Evolutionary conservation across 35 echinoderm and acorn worm genomes (phyloP).

Genomic region (Holothuria glaberrima): DNA sequence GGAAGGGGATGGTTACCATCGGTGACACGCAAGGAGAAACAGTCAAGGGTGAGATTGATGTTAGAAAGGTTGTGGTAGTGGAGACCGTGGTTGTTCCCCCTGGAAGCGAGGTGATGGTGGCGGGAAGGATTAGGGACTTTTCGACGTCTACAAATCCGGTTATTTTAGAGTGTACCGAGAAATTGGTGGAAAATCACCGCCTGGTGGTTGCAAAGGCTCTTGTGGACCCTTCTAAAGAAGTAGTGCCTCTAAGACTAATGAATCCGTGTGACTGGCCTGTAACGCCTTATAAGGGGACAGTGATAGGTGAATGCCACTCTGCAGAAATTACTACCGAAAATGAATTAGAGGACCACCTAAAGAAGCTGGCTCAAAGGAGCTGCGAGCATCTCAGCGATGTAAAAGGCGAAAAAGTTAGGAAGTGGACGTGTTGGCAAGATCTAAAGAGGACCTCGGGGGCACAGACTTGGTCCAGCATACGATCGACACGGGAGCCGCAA

Average conservation of each 20-base stretch:
- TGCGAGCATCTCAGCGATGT: not conserved
- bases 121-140: no score
- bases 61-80: no score
- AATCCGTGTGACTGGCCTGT: conserved; percentile 7
- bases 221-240: conserved; percentile 7
- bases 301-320: not conserved
- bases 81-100: no score
- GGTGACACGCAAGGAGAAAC: no score
- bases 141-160: not conserved
- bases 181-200: not conserved
- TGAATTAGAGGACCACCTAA: conserved; percentile 12
- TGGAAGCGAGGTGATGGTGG: no score
- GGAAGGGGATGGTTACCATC: no score
- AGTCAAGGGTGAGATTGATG: no score
- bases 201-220: conserved; percentile 29
- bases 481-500: conserved; percentile 43
- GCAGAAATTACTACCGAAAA: not conserved
- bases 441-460: conserved; percentile 24
- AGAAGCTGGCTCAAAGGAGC: not conserved
- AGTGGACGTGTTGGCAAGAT: conserved; percentile 61
- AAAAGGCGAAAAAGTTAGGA: conserved; percentile 12
- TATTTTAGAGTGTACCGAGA: not conserved
- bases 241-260: conserved; percentile 30
- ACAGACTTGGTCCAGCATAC: conserved; percentile 61
- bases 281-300: conserved; percentile 27